A percentile compares a stretch with the other conserved stretches of the same genome.
Conservation (phyloP, 1,140 invertebrate genomes). For the Meloidogyne floridensis region DNA sequence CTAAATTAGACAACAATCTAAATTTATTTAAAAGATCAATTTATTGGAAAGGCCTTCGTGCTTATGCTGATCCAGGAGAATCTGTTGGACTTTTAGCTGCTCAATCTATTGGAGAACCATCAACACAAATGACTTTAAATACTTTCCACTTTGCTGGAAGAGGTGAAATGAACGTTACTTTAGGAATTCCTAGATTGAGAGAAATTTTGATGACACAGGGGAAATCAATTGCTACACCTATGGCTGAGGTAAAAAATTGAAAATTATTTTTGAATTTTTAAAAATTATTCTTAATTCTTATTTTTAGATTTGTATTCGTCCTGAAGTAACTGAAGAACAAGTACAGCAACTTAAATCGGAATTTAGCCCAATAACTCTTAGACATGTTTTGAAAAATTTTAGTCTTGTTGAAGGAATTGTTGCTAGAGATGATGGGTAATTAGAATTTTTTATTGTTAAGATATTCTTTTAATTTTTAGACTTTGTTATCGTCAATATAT, state of each 20-base stretch:
- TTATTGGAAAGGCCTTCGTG: conserved; percentile 71
- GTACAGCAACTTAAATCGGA: conserved; percentile 71
- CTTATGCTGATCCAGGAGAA: conserved; percentile 84
- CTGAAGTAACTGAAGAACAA: conserved; percentile 68
- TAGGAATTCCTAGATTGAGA: conserved; percentile 82
- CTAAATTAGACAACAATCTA: neutral
- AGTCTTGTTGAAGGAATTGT: conserved; percentile 52
- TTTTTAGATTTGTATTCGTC: conserved; percentile 46
- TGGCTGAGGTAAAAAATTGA: conserved; percentile 79
- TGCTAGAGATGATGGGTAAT: conserved; percentile 9
- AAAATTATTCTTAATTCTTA: neutral
- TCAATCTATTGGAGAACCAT: conserved; percentile 93
- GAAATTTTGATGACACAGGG: conserved; percentile 96
- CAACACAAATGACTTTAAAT: conserved; percentile 99
- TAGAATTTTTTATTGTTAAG: neutral
- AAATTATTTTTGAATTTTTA: neutral
- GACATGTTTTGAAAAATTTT: conserved; percentile 58
- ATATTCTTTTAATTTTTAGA: conserved; percentile 43
- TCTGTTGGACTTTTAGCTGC: conserved; percentile 92
- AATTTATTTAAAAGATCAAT: conserved; percentile 42
- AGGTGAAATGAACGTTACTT: conserved; percentile 98
- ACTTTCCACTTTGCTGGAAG: conserved; percentile 99
- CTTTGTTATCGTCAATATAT: conserved; percentile 47
- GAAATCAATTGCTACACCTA: conserved; percentile 87
- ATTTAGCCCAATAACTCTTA: conserved; percentile 57